Conservation (phyloP, 2,888 invertebrate species). For the Himalopsyche japonica region DNA sequence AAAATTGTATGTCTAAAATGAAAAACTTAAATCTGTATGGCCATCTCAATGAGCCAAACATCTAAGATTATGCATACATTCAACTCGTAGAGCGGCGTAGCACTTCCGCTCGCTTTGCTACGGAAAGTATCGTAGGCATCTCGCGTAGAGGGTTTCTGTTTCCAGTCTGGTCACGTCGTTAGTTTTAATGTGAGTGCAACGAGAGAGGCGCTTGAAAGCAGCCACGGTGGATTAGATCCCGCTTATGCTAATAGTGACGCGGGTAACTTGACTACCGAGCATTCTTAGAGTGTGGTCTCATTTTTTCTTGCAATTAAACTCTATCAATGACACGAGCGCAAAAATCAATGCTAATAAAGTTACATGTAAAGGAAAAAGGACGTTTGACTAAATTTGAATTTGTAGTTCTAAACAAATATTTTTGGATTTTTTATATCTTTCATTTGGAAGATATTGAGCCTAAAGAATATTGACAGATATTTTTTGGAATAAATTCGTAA, state of each 20-base stretch:
- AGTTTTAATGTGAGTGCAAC: conserved; percentile 21
- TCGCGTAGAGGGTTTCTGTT: conserved; percentile 5
- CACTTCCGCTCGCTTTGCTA: conserved; percentile 17
- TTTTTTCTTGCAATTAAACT: too few species aligned
- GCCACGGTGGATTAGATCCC: background rate
- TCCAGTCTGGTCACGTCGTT: conserved; percentile 27
- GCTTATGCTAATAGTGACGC: conserved; percentile 24
- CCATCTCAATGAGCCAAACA: background rate
- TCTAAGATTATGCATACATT: background rate
- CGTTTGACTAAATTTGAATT: too few species aligned
- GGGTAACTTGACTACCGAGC: background rate
- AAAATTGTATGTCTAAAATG: too few species aligned
- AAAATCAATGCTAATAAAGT: too few species aligned
- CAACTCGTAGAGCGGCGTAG: background rate
- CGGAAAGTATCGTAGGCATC: background rate
- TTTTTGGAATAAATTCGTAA: too few species aligned
- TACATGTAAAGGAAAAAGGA: too few species aligned
- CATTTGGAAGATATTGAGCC: too few species aligned
- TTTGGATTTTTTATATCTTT: too few species aligned
- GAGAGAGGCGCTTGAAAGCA: background rate
- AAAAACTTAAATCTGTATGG: background rate
- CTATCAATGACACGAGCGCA: too few species aligned
- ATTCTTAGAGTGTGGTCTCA: background rate
- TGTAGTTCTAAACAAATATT: too few species aligned
- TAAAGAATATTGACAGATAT: too few species aligned